Evolutionary conservation across 2,888 invertebrate species (phyloP).

Genomic region (Apamea anceps): DNA sequence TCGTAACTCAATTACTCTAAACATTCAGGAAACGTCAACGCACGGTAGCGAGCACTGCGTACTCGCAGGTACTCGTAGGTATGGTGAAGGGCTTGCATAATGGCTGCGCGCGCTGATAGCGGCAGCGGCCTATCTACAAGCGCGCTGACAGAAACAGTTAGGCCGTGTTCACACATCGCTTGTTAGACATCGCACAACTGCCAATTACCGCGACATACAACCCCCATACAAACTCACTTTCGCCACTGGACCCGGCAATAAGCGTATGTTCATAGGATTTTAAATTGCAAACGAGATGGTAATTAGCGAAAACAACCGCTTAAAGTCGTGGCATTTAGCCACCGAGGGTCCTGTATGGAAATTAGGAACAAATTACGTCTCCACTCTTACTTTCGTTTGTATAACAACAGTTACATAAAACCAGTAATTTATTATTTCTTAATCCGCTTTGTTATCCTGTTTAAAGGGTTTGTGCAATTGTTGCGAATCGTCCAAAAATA

Average conservation of each 20-base stretch:
- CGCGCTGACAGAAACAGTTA: conserved; percentile 74
- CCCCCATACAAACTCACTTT: conserved; percentile 82
- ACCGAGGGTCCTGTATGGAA: conserved; percentile 85
- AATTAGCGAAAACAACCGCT: conserved; percentile 88
- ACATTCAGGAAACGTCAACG: conserved; percentile 82
- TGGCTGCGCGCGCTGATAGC: conserved; percentile 66
- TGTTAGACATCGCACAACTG: conserved; percentile 78
- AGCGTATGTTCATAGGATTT: conserved; percentile 79
- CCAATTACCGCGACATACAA: conserved; percentile 84
- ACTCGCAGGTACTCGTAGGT: conserved; percentile 39
- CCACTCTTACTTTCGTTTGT: conserved; percentile 87
- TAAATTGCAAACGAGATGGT: conserved; percentile 90
- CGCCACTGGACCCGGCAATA: conserved; percentile 75
- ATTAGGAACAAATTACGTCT: conserved; percentile 89
- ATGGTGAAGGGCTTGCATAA: conserved; percentile 79
- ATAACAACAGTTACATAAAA: conserved; percentile 83
- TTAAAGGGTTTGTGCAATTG: conserved; percentile 75
- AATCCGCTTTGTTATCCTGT: conserved; percentile 81
- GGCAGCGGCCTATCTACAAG: conserved; percentile 63
- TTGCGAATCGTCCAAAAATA: conserved; percentile 69
- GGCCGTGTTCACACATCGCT: conserved; percentile 78
- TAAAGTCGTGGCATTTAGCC: conserved; percentile 82
- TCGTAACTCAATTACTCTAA: conserved; percentile 80
- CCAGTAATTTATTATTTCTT: conserved; percentile 82
- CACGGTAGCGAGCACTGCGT: conserved; percentile 71